A percentile compares a stretch with the other conserved stretches of the same genome.
These are phyloP conservation scores for Cercocebus atys DNA, from an alignment of 2,113 vertebrate genomes.

Conservation along the genomic window DNA sequence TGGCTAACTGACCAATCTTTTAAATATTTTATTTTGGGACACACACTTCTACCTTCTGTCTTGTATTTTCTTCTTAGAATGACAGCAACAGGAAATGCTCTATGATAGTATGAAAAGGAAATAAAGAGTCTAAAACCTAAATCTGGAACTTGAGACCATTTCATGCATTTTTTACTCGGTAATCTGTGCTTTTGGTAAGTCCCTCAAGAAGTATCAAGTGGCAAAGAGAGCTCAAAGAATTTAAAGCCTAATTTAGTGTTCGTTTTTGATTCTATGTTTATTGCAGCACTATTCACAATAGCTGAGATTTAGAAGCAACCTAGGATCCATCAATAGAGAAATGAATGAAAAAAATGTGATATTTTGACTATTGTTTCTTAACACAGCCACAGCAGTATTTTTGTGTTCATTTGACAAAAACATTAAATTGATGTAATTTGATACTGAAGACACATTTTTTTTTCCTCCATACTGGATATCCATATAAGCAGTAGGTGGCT, in stretches of 20 bases:
- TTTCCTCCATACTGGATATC: neutral
- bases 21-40: neutral
- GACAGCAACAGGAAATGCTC: neutral
- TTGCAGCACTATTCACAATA: no score
- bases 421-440: neutral
- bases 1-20: neutral
- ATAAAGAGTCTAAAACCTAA: neutral
- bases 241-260: neutral
- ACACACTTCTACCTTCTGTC: rapidly evolving
- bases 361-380: neutral
- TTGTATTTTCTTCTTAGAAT: neutral
- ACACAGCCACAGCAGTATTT: neutral
- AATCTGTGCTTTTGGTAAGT: neutral
- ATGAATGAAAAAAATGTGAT: no score
- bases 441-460: neutral
- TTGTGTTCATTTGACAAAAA: neutral
- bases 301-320: no score
- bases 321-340: no score
- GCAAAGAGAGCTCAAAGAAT: neutral
- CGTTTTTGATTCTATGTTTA: neutral
- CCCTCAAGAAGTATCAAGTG: neutral
- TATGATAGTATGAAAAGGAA: neutral
- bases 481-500: constrained; percentile 57
- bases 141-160: neutral
- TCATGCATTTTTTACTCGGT: neutral